These are phyloP conservation scores for Hydropotes inermis DNA, from an alignment of 2,113 vertebrate species.

Conservation along the genomic window DNA sequence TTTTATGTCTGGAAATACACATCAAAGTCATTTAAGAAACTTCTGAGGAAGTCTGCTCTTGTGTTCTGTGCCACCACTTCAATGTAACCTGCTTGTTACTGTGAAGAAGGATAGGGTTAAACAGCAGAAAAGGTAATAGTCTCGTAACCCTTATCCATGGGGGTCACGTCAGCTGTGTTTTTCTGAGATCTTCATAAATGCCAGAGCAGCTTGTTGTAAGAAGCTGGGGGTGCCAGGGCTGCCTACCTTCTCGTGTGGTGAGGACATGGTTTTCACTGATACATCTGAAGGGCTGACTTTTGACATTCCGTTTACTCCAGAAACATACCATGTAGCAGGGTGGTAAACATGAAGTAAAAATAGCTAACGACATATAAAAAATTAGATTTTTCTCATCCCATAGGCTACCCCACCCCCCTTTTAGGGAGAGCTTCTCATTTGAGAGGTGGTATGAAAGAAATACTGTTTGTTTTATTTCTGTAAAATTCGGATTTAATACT, in stretches of 20 bases:
- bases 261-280: not conserved
- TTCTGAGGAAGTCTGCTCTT: not conserved
- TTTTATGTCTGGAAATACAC: fast-evolving
- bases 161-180: not conserved
- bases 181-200: not conserved
- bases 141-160: fast-evolving
- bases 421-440: not conserved
- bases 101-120: not conserved
- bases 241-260: not conserved
- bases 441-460: not conserved
- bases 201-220: not conserved
- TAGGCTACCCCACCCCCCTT: not conserved
- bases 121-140: not conserved
- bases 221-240: not conserved
- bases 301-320: not conserved
- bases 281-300: not conserved
- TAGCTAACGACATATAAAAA: not conserved
- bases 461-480: slow-evolving; percentile 18
- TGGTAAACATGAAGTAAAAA: not conserved
- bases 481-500: slow-evolving; percentile 28
- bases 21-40: not conserved
- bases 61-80: not conserved
- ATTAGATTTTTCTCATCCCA: not conserved
- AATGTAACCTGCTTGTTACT: not conserved
- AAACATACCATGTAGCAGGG: not conserved